Evolutionary conservation across 1,140 invertebrate genomes (phyloP).

Genomic region (Nephila pilipes): DNA sequence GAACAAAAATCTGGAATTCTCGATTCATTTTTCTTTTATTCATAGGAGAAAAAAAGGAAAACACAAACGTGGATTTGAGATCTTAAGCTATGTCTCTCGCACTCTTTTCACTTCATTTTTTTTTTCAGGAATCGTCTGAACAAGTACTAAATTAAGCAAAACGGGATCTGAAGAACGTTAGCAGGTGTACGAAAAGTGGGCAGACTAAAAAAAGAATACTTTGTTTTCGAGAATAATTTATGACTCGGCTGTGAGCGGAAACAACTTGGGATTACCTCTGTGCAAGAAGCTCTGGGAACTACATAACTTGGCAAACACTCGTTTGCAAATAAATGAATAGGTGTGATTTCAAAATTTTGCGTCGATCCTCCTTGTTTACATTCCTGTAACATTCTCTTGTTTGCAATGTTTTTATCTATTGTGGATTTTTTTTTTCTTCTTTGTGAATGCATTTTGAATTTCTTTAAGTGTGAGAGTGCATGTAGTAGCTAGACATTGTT

Average conservation of each 20-base stretch:
- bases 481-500: too few species aligned
- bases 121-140: neutral
- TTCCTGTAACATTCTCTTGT: neutral
- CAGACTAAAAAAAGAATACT: conserved; percentile 36
- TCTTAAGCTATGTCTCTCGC: neutral
- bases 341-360: neutral
- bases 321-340: conserved; percentile 29
- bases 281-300: neutral
- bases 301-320: neutral
- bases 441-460: neutral
- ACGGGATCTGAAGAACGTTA: conserved; percentile 3
- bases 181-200: conserved; percentile 11
- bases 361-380: neutral
- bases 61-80: neutral
- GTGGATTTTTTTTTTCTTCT: neutral
- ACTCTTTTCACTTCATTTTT: neutral
- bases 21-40: neutral
- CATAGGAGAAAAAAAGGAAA: neutral
- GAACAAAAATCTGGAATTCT: conserved; percentile 13
- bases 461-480: neutral
- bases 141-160: conserved; percentile 8
- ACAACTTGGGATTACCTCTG: neutral
- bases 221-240: conserved; percentile 4
- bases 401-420: neutral
- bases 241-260: neutral